Evolutionary conservation across 1,140 invertebrate genomes (phyloP).

Genomic region (Tetragonula clypearis): DNA sequence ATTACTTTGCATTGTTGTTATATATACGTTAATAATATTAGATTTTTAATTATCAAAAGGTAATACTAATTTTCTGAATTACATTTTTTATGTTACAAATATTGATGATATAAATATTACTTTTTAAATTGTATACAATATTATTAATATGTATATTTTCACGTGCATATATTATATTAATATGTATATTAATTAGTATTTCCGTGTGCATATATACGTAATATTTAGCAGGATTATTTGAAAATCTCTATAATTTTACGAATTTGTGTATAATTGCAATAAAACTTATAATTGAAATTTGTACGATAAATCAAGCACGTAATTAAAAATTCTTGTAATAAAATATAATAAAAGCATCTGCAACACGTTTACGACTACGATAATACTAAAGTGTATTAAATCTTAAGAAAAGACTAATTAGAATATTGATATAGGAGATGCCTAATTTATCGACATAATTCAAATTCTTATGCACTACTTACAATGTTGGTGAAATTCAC

Average conservation of each 20-base stretch:
- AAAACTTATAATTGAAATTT: neutral
- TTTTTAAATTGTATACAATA: neutral
- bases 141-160: neutral
- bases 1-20: slow-evolving; percentile 11
- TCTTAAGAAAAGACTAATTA: neutral
- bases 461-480: neutral
- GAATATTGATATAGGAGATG: neutral
- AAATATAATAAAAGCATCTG: neutral
- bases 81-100: neutral
- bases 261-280: neutral
- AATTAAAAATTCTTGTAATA: neutral
- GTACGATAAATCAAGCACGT: neutral
- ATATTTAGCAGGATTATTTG: neutral
- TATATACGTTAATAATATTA: slow-evolving; percentile 8
- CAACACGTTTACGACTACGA: neutral
- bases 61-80: neutral
- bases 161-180: neutral
- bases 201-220: neutral
- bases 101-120: neutral
- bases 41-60: slow-evolving; percentile 1
- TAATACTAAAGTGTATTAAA: neutral
- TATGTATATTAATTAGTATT: neutral
- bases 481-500: neutral
- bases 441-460: slow-evolving; percentile 13
- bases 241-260: neutral